Percentiles rank a stretch among this genome's conserved stretches.
phyloP scores from a whole-genome alignment of 2,797 vertebrate genomes.

The Pseudochirops cupreus region DNA sequence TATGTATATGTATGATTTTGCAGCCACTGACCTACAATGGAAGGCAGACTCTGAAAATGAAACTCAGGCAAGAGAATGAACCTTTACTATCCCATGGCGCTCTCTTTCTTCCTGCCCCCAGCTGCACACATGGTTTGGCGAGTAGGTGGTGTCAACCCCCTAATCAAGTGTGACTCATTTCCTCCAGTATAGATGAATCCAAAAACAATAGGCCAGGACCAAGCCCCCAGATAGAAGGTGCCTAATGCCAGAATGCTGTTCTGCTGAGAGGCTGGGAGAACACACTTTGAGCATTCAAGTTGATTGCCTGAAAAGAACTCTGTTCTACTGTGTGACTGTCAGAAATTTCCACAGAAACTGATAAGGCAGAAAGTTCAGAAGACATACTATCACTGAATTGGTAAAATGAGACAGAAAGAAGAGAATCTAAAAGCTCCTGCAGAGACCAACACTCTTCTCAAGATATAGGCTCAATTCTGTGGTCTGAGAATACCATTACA shows the following conservation, averaged over 20 bases:
- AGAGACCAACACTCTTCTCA: slow-evolving; percentile 12
- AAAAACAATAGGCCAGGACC: slow-evolving; percentile 54
- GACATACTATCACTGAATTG: slow-evolving; percentile 41
- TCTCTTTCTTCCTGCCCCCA: not conserved
- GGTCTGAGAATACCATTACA: slow-evolving; percentile 12
- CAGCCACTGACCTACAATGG: not conserved
- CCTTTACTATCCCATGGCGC: not conserved
- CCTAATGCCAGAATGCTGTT: slow-evolving; percentile 36
- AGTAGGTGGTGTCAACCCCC: slow-evolving; percentile 65
- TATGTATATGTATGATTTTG: not conserved
- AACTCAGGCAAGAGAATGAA: not conserved
- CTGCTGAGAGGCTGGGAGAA: slow-evolving; percentile 50
- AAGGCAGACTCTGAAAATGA: not conserved
- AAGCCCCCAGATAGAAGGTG: slow-evolving; percentile 3
- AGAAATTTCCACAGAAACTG: slow-evolving; percentile 28
- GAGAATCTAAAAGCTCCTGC: slow-evolving; percentile 26
- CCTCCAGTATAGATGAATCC: slow-evolving; percentile 64
- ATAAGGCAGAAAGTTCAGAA: slow-evolving; percentile 40
- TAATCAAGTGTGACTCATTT: slow-evolving; percentile 75
- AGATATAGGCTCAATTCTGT: slow-evolving; percentile 16
- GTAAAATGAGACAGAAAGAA: slow-evolving; percentile 17
- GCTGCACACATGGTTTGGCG: slow-evolving; percentile 57
- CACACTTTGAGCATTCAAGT: slow-evolving; percentile 28
- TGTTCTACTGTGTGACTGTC: slow-evolving; percentile 5
- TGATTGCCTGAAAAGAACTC: slow-evolving; percentile 4